Evolutionary conservation across 2,888 invertebrate species (phyloP), one percentile per base, ranked within the genome.

Genomic region (Pristionchus exspectatus): DNA sequence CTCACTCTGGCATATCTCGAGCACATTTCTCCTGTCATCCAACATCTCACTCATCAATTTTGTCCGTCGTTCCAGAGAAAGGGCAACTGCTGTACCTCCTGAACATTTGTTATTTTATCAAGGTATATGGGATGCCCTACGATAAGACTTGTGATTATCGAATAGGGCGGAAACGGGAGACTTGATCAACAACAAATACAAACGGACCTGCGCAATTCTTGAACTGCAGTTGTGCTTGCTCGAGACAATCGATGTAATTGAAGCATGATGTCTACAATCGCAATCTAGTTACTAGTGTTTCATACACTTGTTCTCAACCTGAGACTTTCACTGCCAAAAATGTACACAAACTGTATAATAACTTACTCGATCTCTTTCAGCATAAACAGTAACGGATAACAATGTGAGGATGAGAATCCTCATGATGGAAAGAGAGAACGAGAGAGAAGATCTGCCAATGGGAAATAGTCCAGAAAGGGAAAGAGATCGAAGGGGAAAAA

Each of bases 241-340:
- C 89, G 44, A 89, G 50, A 66, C 89, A 89, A 33, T 89, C 89
- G 38, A 89, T 89, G 89, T 89, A 89, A 66, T 89, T 89, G 89
- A 81, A 89, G 44, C 89, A 89, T 27, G 89, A 59, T 16, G 89
- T 89, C 89, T 89, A 50, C 16, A 89, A 89, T 21, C 18, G 10
- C 30, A 81, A 21, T 38, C 38, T 38, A 38, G 38, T 38, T 38
- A 38, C 38, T 38, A 38, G 38, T 38, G 38, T 38, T 38, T 38
- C 38, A 3, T 38, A 38, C 38, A 38, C 38, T 38, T 38, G 38
- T 38, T 38, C 38, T 38, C 38, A 38, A 38, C 38, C 38, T 44
- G 81, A 5, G 81, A 38, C 16, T 5, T 12, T 50, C 44, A 50
- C 12, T 50, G 44, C 44, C 38, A 38, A 50, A 50, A 81, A 44